Evolutionary conservation across 2,113 vertebrate species (phyloP).

Genomic region (Microcebus lehilahytsara): DNA sequence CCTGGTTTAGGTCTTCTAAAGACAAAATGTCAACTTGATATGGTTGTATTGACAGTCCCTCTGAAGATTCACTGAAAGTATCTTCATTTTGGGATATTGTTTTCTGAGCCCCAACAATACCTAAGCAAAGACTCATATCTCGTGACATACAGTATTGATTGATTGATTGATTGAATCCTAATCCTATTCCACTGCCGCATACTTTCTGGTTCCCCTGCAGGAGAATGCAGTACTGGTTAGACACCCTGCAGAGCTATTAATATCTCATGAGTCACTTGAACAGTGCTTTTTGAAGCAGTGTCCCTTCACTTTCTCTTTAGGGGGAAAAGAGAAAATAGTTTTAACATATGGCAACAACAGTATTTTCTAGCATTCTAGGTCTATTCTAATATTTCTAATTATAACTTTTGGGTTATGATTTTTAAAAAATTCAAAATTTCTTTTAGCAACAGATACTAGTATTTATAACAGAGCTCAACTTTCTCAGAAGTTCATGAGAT

Average conservation of each 20-base stretch:
- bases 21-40: not conserved
- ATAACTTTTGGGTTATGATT: not conserved
- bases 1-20: not conserved
- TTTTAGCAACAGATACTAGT: not conserved
- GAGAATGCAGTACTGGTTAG: not conserved
- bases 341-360: not conserved
- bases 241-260: constrained; percentile 30
- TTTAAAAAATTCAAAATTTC: not conserved
- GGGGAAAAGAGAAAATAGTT: not conserved
- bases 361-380: constrained; percentile 41
- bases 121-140: not conserved
- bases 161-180: not conserved
- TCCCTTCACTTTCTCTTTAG: constrained; percentile 25
- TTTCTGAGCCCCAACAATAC: too few species aligned
- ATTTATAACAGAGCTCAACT: not conserved
- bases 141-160: not conserved
- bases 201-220: not conserved
- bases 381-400: not conserved
- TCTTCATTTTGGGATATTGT: too few species aligned
- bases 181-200: not conserved
- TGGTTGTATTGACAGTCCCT: too few species aligned
- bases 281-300: not conserved
- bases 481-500: not conserved
- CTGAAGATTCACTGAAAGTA: too few species aligned
- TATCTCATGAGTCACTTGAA: constrained; percentile 23